These are phyloP conservation scores for Ceratina australensis DNA, from an alignment of 1,140 invertebrate genomes.

Conservation along the genomic window DNA sequence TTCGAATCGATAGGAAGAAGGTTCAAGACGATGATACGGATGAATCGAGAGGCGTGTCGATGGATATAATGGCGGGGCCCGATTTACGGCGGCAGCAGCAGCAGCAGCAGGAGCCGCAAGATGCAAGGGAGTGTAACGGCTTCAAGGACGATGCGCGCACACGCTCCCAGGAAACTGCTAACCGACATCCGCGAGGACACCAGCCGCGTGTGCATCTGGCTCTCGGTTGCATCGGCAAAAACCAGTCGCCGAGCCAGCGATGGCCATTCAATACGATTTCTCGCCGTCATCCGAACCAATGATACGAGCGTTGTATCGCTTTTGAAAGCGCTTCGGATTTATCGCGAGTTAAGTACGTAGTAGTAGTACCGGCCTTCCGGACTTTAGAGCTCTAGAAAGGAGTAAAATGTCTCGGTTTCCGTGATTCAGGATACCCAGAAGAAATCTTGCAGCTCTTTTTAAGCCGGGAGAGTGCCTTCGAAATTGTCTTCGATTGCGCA, in stretches of 20 bases:
- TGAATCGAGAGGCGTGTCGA: slow-evolving; percentile 46
- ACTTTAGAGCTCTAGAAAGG: not conserved
- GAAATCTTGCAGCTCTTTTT: not conserved
- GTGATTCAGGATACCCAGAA: not conserved
- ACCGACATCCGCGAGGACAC: slow-evolving; percentile 69
- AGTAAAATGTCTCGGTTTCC: not conserved
- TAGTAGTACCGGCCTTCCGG: not conserved
- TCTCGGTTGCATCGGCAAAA: slow-evolving; percentile 60
- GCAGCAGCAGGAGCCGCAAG: slow-evolving; percentile 46
- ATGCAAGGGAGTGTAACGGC: slow-evolving; percentile 68
- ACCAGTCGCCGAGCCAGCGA: slow-evolving; percentile 58
- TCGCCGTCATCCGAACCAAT: slow-evolving; percentile 31
- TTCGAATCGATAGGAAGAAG: too few relatives aligned
- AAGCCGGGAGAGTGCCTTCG: not conserved
- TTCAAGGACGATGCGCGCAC: slow-evolving; percentile 70
- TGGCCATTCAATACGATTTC: slow-evolving; percentile 48
- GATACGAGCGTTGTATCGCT: not conserved
- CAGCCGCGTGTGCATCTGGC: slow-evolving; percentile 58
- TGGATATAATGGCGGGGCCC: slow-evolving; percentile 44
- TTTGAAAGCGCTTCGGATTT: not conserved
- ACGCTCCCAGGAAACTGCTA: slow-evolving; percentile 74
- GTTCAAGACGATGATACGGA: not conserved
- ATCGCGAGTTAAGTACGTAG: not conserved
- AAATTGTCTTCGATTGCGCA: not conserved
- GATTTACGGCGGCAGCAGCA: slow-evolving; percentile 53